A percentile compares a stretch with the other conserved stretches of the same genome.
phyloP scores from a whole-genome alignment of 2,113 vertebrate genomes.

The Gulo gulo region DNA sequence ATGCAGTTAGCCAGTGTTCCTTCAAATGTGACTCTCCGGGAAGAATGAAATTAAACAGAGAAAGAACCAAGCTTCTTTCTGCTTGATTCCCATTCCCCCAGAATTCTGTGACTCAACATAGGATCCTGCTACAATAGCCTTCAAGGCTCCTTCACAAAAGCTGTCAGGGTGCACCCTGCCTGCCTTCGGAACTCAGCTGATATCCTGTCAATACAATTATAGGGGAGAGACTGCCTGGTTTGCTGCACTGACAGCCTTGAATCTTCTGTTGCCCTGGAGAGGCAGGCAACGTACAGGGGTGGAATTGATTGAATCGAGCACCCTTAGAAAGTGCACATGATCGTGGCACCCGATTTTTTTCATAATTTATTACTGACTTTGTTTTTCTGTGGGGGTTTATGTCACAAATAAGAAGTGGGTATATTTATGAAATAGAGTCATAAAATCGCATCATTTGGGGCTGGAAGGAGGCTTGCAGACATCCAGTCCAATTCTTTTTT shows the following conservation, averaged over 20 bases:
- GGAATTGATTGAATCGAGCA: not conserved
- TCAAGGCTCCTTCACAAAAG: constrained; percentile 40
- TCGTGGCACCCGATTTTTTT: constrained; percentile 23
- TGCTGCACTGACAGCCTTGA: constrained; percentile 49
- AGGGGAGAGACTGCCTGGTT: constrained; percentile 39
- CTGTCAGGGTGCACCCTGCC: constrained; percentile 62
- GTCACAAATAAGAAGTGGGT: constrained; percentile 54
- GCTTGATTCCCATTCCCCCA: not conserved
- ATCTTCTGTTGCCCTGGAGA: constrained; percentile 47
- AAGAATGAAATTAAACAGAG: constrained; percentile 59
- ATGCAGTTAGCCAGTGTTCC: not conserved
- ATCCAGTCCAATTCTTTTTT: not conserved
- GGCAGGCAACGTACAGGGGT: not conserved
- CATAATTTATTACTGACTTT: constrained; percentile 69
- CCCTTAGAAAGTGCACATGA: constrained; percentile 47
- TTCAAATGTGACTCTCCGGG: constrained; percentile 27
- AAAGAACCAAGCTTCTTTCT: not conserved
- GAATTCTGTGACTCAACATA: constrained; percentile 48
- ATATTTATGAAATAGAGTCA: constrained; percentile 44
- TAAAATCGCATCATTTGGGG: not conserved
- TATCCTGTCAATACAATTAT: constrained; percentile 70
- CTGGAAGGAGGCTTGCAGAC: not conserved
- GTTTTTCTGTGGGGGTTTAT: constrained; percentile 56
- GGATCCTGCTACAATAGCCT: constrained; percentile 30
- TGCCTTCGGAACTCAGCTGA: constrained; percentile 46